Base-by-base conservation (phyloP, 2,888 invertebrate genomes). In the Ditylenchus weischeri region DNA sequence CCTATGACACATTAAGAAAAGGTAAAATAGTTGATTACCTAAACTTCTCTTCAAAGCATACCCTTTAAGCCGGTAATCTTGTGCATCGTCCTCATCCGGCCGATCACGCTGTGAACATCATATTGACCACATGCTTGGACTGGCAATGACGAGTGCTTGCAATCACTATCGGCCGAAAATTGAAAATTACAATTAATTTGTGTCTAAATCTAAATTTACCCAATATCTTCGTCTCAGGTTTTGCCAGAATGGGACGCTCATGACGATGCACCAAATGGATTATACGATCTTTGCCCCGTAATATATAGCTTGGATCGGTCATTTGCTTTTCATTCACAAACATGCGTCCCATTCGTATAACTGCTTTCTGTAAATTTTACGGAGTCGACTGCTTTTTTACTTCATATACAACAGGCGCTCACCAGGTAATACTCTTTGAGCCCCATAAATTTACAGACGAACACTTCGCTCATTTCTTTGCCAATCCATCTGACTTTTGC, bases 131-230 rank as follows among this genome's bases (percentile, higher is more conserved):
- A 96, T 3, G 96, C 95, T 85, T 98, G 96, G 69, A 72, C 67
- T 11, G 81, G 80, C 65, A 79, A 64, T 10, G 78, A 78, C 36
- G 82, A 72, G n/a, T 82, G 81, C 65, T 82, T 81, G 68, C 82
- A n/a, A 81, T 92, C 87, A 98, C 96, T 93, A 89, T 94, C 91
- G 88, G 91, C 91, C 85, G 98, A 90, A 87, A 98, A 91, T 88
- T 91, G 90, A 88, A 96, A 91, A 10, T 81, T 81, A 23, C 18
- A 23, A n/a, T 7, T 54, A 6, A 11, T 54, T 18, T 15, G 57
- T 54, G 18, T 15, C 2, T 6, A 2, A 18, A 54, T 1, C 23
- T 2, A 21, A 62, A n/a, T n/a, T 48, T 10, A 47, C 62, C 62
- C 10, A 62, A n/a, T 23, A 47, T 48, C 48, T 48, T 23, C n/a